Percentiles rank a stretch among this genome's conserved stretches.
These are phyloP conservation scores for Petrosia ficiformis DNA, from an alignment of 37 sponge, comb jelly and placozoan species.

Conservation along the genomic window DNA sequence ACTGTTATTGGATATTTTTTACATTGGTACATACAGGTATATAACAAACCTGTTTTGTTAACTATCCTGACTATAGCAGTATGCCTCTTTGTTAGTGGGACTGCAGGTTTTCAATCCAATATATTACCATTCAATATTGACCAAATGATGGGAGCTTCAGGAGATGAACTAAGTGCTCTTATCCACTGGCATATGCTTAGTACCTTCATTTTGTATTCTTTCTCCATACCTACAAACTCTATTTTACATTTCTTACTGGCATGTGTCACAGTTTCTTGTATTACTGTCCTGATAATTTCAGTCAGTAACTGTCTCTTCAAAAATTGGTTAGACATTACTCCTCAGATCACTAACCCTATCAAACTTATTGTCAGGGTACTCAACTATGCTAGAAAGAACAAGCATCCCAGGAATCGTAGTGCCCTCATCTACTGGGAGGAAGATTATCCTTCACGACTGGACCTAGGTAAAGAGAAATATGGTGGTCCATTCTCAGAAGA, in stretches of 20 bases:
- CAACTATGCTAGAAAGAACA: slow-evolving; percentile 3
- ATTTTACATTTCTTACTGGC: not conserved
- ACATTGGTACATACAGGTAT: not conserved
- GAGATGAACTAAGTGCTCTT: not conserved
- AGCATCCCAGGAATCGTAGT: slow-evolving; percentile 3
- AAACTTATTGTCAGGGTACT: not conserved
- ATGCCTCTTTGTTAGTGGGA: too few species aligned
- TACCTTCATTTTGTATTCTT: not conserved
- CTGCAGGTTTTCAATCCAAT: not conserved
- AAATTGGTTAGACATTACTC: not conserved
- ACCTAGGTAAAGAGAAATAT: not conserved
- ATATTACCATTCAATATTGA: not conserved
- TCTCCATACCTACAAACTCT: not conserved
- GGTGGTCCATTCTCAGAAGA: slow-evolving; percentile 12
- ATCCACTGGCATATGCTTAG: not conserved
- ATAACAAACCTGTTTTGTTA: not conserved
- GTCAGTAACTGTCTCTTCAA: not conserved
- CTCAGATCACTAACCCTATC: slow-evolving; percentile 2
- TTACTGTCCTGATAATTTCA: too few species aligned
- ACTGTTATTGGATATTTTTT: not conserved
- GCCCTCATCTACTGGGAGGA: slow-evolving; percentile 1
- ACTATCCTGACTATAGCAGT: too few species aligned
- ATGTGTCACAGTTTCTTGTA: not conserved
- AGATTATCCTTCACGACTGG: not conserved
- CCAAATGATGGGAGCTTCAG: not conserved